These are phyloP conservation scores for Carollia perspicillata DNA, from an alignment of 2,113 vertebrate genomes.

Conservation along the genomic window DNA sequence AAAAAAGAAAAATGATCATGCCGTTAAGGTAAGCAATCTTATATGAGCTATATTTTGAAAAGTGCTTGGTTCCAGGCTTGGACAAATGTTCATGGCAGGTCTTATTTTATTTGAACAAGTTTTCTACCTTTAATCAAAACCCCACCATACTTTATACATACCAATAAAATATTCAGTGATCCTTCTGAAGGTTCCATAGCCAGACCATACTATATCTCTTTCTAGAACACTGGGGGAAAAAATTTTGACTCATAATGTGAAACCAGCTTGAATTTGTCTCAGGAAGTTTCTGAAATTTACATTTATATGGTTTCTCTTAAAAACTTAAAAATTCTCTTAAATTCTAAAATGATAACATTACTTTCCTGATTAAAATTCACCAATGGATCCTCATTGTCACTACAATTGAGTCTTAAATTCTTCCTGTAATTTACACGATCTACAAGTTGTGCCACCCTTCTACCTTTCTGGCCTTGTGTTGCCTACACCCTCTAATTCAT, in stretches of 20 bases:
- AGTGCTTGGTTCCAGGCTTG: not conserved
- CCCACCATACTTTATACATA: not conserved
- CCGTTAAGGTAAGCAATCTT: not conserved
- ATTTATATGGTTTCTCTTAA: not conserved
- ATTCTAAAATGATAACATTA: not conserved
- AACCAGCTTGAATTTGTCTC: not conserved
- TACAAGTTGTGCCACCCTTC: not conserved
- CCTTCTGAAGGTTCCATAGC: conserved; percentile 26
- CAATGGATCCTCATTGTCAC: not conserved
- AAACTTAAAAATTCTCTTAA: not conserved
- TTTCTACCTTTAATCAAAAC: conserved; percentile 24
- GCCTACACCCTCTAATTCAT: not conserved
- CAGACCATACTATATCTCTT: not conserved
- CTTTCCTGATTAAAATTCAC: not conserved
- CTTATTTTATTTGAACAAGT: conserved; percentile 54
- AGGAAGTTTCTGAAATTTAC: not conserved
- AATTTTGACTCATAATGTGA: not conserved
- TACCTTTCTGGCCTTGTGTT: not conserved
- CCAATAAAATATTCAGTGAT: conserved; percentile 50
- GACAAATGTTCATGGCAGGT: not conserved
- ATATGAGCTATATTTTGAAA: not conserved
- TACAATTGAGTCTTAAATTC: conserved; percentile 10
- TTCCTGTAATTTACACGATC: not conserved
- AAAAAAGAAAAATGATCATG: conserved; percentile 18
- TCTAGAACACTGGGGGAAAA: not conserved